Evolutionary conservation across 2,113 vertebrate species (phyloP).

Genomic region (Sinocyclocheilus anshuiensis): DNA sequence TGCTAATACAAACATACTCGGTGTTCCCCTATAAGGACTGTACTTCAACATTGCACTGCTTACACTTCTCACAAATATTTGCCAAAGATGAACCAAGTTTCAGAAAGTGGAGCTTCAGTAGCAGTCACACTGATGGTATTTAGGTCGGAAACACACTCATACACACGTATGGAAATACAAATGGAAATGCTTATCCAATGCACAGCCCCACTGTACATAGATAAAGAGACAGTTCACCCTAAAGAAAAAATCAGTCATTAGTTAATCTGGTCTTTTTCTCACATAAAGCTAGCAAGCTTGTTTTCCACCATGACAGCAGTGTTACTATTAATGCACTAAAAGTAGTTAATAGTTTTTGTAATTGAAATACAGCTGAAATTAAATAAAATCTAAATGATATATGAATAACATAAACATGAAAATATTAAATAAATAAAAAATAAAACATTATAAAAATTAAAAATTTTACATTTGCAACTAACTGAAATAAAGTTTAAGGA

Average conservation of each 20-base stretch:
- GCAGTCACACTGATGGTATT: background rate
- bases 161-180: no score
- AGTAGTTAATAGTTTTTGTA: no score
- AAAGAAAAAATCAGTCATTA: background rate
- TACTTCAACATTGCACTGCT: background rate
- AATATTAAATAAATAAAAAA: no score
- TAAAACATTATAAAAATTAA: no score
- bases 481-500: no score
- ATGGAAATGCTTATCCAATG: background rate
- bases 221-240: background rate
- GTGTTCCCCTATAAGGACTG: constrained; percentile 1
- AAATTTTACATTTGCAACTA: no score
- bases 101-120: background rate
- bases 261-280: background rate
- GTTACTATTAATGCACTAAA: no score
- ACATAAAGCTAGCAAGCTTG: background rate
- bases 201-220: background rate
- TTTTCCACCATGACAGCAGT: no score
- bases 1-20: constrained; percentile 42
- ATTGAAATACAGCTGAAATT: no score
- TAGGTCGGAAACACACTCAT: background rate
- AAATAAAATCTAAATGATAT: no score
- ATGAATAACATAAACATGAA: no score
- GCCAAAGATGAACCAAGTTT: background rate
- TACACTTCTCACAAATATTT: background rate